These are phyloP conservation scores for Hipparchia sbordonii DNA, from an alignment of 2,888 invertebrate genomes.

Conservation along the genomic window DNA sequence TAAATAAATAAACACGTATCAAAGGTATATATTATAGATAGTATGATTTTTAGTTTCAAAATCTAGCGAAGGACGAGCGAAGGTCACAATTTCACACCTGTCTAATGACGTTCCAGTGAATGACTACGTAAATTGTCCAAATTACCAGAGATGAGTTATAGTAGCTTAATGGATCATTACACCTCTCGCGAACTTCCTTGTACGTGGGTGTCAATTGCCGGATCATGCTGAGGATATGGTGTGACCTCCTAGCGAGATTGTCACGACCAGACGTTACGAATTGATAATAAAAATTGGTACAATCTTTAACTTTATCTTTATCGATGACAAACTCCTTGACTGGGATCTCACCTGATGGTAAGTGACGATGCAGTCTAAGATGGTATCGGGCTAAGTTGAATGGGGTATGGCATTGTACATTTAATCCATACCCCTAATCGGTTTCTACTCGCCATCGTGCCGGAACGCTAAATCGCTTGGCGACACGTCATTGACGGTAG, in stretches of 20 bases:
- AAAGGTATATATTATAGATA: too few species aligned
- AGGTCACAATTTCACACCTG: conserved; percentile 10
- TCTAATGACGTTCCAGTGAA: conserved; percentile 16
- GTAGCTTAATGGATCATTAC: conserved; percentile 30
- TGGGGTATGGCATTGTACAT: too few species aligned
- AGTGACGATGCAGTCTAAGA: too few species aligned
- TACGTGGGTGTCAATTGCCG: conserved; percentile 34
- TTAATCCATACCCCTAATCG: too few species aligned
- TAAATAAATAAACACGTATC: too few species aligned
- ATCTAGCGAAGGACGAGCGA: neutral
- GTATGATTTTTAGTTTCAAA: neutral
- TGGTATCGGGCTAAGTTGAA: too few species aligned
- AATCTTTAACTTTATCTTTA: neutral
- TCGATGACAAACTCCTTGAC: too few species aligned
- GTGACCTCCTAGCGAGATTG: neutral
- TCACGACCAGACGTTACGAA: neutral
- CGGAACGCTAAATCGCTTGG: too few species aligned
- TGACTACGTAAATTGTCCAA: conserved; percentile 29
- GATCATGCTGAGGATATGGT: conserved; percentile 33
- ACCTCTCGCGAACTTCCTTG: conserved; percentile 29
- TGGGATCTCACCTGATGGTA: too few species aligned
- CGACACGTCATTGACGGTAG: too few species aligned
- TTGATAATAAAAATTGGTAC: neutral
- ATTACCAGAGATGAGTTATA: conserved; percentile 32
- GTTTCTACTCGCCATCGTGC: too few species aligned